Conservation (phyloP, 2,797 vertebrate species). For the Takifugu ocellatus region DNA sequence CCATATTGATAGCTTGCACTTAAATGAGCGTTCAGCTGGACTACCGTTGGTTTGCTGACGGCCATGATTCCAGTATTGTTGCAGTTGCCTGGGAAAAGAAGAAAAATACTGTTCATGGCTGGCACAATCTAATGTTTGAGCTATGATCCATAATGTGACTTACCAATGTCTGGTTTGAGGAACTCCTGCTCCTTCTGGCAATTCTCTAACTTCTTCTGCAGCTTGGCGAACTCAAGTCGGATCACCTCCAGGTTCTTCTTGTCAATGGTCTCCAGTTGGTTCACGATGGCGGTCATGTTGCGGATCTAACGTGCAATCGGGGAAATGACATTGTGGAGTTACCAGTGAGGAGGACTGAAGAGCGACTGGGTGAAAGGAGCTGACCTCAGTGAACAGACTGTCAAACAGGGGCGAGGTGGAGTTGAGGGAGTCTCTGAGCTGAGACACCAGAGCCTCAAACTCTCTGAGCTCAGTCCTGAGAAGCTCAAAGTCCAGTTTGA, state of each 20-base stretch:
- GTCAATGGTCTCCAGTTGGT: slow-evolving; percentile 71
- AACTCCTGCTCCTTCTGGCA: slow-evolving; percentile 61
- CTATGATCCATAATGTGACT: not conserved
- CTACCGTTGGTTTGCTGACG: slow-evolving; percentile 57
- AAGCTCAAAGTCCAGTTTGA: slow-evolving; percentile 84
- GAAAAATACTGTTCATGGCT: not conserved
- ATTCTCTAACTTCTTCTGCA: slow-evolving; percentile 72
- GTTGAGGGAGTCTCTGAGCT: slow-evolving; percentile 74
- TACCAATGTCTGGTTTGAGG: slow-evolving; percentile 62
- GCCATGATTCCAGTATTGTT: slow-evolving; percentile 65
- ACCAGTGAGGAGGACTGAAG: not conserved
- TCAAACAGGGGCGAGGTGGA: slow-evolving; percentile 65
- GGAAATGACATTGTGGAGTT: not conserved
- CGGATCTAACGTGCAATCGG: slow-evolving; percentile 72
- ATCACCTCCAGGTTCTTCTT: slow-evolving; percentile 70
- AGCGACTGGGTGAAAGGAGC: not conserved
- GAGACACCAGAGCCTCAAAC: slow-evolving; percentile 75
- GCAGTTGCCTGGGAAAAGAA: slow-evolving; percentile 63
- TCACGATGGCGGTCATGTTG: slow-evolving; percentile 75
- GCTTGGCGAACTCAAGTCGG: slow-evolving; percentile 66
- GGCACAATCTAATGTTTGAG: not conserved
- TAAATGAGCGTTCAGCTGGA: slow-evolving; percentile 58
- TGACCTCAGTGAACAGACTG: slow-evolving; percentile 79
- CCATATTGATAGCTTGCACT: slow-evolving; percentile 32
- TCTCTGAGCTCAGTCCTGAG: slow-evolving; percentile 79